Base-by-base conservation (phyloP, 2,113 vertebrate genomes). In the Chloebia gouldiae region DNA sequence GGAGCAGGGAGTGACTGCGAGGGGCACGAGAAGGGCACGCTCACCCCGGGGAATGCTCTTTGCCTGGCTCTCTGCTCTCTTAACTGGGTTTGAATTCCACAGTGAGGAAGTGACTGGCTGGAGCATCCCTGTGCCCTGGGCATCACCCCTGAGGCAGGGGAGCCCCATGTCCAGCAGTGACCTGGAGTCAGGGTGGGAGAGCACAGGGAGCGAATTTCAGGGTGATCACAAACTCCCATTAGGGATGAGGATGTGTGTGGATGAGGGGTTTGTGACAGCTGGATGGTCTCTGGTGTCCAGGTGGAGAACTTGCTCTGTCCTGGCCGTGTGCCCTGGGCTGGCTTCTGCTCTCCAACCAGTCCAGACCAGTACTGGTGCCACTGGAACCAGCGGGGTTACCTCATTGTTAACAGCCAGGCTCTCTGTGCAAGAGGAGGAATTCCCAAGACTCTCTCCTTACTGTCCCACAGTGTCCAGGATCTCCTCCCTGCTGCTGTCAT, bases 161-260 rank as follows among this genome's bases (percentile, higher is more conserved):
- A 70, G 15, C 25, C 51, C 25, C 19, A 2, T 47, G 28, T 30
- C 14, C 56, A 71, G 51, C 60, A 45, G 60, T 2, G 72, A 56
- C 33, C 64, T 49, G 44, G 44, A 39, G 2, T 47, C 28, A 10
- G 76, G 51, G 23, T 33, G 49, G 56, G 40, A n/a, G 2, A 70
- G 51, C 16, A 9, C 53, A 13, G 33, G 30, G 69, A 35, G 11
- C 0, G 44, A 49, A 28, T 11, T 0, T 0, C 56, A 30, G 33
- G 45, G 60, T 16, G 35, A 27, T 12, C 40, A 56, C 61, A 7
- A 13, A 37, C 31, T 57, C 66, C 40, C 18, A 0, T 0, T 10
- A 28, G 69, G 49, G 49, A 6, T 23, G 35, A 35, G 50, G 31
- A 27, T 17, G 33, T 33, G 42, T 42, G 59, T 28, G 40, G 19